Conservation (phyloP, 2,113 vertebrate genomes). For the Galeopterus variegatus region DNA sequence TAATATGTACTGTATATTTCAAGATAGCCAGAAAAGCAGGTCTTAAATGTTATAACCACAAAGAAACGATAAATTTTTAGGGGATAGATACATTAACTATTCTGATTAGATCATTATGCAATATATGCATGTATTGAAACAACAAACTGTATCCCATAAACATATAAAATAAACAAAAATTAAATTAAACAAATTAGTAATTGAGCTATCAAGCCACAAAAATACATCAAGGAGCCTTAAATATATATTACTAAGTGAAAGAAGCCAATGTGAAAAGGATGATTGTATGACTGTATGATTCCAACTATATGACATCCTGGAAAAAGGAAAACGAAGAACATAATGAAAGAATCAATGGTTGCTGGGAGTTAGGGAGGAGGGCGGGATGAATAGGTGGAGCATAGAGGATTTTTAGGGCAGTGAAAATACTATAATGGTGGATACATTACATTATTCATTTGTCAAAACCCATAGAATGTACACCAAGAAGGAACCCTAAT, state of each 20-base stretch:
- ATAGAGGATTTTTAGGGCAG: background rate
- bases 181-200: background rate
- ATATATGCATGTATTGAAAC: too few species aligned
- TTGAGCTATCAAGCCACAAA: constrained; percentile 11
- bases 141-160: too few species aligned
- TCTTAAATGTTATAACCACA: too few species aligned
- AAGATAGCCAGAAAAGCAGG: too few species aligned
- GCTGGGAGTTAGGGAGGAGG: background rate
- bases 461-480: background rate
- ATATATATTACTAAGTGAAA: constrained; percentile 27
- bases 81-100: too few species aligned
- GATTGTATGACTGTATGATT: constrained; percentile 14
- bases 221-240: background rate
- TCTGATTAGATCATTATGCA: too few species aligned
- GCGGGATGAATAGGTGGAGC: background rate
- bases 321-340: constrained; percentile 10
- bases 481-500: background rate
- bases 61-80: too few species aligned
- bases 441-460: background rate
- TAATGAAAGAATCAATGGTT: background rate
- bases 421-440: background rate
- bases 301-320: background rate
- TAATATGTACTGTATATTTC: too few species aligned
- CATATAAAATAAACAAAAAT: too few species aligned
- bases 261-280: constrained; percentile 20